Base-by-base conservation (phyloP, 2,113 vertebrate species). In the Nettapus auritus region DNA sequence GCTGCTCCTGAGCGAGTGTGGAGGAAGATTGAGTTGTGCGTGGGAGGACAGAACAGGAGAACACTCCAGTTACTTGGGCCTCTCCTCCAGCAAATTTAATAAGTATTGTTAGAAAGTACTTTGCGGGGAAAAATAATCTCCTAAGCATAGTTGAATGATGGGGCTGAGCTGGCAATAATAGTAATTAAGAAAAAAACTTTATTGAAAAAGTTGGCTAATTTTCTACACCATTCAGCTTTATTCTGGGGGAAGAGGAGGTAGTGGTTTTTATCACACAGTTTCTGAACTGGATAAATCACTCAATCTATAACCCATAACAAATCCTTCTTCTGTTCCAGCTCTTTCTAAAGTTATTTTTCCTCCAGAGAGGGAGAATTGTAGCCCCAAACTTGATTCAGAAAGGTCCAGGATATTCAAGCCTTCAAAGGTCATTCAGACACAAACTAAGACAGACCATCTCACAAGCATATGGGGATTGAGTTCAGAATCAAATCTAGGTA, bases 1-100 rank as follows among this genome's bases (percentile, higher is more conserved):
- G 93, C 77, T 79, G 70, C 76, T 96, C 86, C 77, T 80, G 70
- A 44, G 76, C 0, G 15, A 90, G 87, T 68, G 50, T 0, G 1
- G 89, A 90, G 64, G 82, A 95, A 90, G 87, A 89, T 92, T 95
- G 96, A 97, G 70, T 77, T 91, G 91, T 90, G 92, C 12, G 94
- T 97, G 71, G 92, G 96, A 93, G 85, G 93, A 92, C 96, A 91
- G 87, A 97, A 94, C 84, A 87, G 96, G 95, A 95, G 86, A 97
- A 88, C 89, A 93, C 94, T 95, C 95, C 79, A 62, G 70, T 80
- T 86, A 88, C 68, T 95, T 91, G 48, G 86, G 88, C 96, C 94
- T 96, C 91, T 77, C 78, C 97, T 96, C 94, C 84, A 3, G 94
- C 82, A 94, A 95, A 97, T 94, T 97, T 96, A 97, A 80, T 96